Conservation (phyloP, 2,888 invertebrate genomes). For the Polyommatus icarus region DNA sequence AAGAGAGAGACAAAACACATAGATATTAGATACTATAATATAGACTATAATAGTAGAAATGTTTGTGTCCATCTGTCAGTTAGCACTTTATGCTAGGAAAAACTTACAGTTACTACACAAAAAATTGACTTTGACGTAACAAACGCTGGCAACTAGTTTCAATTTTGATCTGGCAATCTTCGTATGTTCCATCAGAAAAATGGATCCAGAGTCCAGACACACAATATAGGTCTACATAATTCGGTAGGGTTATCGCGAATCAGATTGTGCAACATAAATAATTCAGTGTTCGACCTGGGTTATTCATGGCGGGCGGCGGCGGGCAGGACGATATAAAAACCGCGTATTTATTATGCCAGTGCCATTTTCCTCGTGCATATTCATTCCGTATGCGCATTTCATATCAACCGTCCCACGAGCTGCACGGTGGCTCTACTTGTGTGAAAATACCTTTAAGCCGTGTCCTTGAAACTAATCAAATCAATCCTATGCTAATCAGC, state of each 20-base stretch:
- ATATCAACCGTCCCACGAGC: constrained; percentile 6
- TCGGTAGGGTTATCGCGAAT: not conserved
- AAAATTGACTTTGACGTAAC: no score
- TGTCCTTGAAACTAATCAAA: not conserved
- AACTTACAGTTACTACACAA: no score
- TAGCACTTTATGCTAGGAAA: no score
- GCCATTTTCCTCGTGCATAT: not conserved
- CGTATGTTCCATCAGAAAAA: no score
- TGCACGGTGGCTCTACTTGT: not conserved
- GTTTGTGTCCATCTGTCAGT: no score
- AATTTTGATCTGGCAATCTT: no score
- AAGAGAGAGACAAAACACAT: no score
- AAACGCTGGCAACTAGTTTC: no score
- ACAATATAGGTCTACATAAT: not conserved
- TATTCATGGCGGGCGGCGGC: not conserved
- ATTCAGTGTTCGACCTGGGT: not conserved
- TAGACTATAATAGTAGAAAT: no score
- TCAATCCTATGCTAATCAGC: no score
- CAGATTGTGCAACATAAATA: not conserved
- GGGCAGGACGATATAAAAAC: not conserved
- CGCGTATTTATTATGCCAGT: constrained; percentile 13
- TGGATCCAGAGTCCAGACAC: not conserved
- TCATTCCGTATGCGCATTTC: constrained; percentile 1
- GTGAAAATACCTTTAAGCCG: not conserved
- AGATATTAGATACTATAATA: no score